These are phyloP conservation scores for Carassius carassius DNA, from an alignment of 2,113 vertebrate genomes.

Conservation along the genomic window DNA sequence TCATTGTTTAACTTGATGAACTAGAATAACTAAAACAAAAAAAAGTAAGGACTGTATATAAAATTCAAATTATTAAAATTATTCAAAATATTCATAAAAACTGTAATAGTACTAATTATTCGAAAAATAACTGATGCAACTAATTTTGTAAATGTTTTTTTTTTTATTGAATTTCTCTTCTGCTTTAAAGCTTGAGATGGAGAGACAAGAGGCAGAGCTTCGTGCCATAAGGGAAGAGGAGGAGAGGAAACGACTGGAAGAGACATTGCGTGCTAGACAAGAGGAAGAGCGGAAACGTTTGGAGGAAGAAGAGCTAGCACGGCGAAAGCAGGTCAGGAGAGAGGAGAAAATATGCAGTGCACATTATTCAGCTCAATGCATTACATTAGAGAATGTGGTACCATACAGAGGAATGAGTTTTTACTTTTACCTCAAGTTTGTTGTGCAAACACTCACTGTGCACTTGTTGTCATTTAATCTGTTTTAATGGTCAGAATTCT, in stretches of 20 bases:
- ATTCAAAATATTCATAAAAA: too few species aligned
- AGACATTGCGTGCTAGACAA: slow-evolving; percentile 85
- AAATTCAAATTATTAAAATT: too few species aligned
- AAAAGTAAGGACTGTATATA: too few species aligned
- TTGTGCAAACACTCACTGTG: neutral
- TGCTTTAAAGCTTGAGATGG: slow-evolving; percentile 84
- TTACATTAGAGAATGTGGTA: neutral
- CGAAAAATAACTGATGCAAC: too few species aligned
- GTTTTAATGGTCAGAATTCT: neutral
- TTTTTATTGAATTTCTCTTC: slow-evolving; percentile 12
- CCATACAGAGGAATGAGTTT: neutral
- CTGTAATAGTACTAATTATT: too few species aligned
- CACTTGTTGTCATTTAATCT: neutral
- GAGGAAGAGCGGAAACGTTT: slow-evolving; percentile 90
- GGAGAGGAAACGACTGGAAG: slow-evolving; percentile 90
- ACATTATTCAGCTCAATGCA: neutral
- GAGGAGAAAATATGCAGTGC: neutral
- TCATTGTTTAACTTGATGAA: too few species aligned
- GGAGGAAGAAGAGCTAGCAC: slow-evolving; percentile 91
- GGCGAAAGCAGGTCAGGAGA: slow-evolving; percentile 88
- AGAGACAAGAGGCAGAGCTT: slow-evolving; percentile 90
- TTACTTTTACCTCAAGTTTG: neutral
- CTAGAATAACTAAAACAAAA: too few species aligned
- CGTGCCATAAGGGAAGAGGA: slow-evolving; percentile 95
- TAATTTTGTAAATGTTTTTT: too few species aligned